Percentiles rank a stretch among this genome's conserved stretches.
Evolutionary conservation across 2,888 invertebrate species (phyloP).

Genomic region (Eremobia ochroleuca): DNA sequence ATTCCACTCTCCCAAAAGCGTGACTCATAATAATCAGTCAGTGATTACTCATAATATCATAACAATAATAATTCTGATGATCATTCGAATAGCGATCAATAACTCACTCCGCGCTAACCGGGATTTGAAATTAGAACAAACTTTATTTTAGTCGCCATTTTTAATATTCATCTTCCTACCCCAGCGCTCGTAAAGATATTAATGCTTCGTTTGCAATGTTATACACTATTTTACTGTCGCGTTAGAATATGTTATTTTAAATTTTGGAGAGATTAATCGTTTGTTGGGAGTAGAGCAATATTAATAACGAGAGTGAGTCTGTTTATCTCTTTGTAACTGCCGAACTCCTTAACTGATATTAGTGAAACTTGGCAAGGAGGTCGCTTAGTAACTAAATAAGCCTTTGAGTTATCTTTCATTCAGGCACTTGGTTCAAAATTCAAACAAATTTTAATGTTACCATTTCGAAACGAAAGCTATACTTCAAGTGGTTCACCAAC

Average conservation of each 20-base stretch:
- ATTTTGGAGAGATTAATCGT: conserved; percentile 31
- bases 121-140: conserved; percentile 72
- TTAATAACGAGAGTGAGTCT: conserved; percentile 36
- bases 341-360: conserved; percentile 31
- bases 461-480: too few species aligned
- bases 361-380: neutral
- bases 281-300: conserved; percentile 25
- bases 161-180: conserved; percentile 61
- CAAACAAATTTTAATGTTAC: too few species aligned
- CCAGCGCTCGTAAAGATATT: conserved; percentile 67
- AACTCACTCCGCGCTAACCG: conserved; percentile 69
- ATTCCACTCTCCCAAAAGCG: neutral
- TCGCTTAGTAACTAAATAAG: neutral
- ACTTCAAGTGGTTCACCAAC: too few species aligned
- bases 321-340: conserved; percentile 42
- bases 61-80: conserved; percentile 46
- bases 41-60: conserved; percentile 51
- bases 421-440: neutral
- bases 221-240: conserved; percentile 50
- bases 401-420: neutral
- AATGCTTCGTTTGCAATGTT: conserved; percentile 61
- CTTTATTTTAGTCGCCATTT: conserved; percentile 68
- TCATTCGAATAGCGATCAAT: conserved; percentile 65
- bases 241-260: conserved; percentile 44
- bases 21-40: conserved; percentile 26